Percentiles rank a stretch among this genome's conserved stretches.
phyloP scores from a whole-genome alignment of 2,113 vertebrate species.

The Nothocercus nigrocapillus region DNA sequence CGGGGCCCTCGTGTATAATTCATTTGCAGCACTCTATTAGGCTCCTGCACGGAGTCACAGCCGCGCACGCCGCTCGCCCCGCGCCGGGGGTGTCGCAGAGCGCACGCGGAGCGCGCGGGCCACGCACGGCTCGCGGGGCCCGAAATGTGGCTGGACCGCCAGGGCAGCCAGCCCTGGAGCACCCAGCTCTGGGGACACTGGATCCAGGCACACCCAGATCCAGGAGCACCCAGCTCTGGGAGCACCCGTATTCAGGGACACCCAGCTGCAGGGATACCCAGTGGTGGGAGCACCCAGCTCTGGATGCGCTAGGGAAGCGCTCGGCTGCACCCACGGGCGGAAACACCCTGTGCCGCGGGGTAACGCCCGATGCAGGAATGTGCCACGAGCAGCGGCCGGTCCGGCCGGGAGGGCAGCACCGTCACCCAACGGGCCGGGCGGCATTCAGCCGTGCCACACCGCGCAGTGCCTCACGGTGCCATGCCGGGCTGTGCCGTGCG shows the following conservation, averaged over 20 bases:
- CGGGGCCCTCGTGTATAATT: neutral
- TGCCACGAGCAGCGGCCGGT: rapidly evolving
- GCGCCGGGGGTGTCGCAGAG: neutral
- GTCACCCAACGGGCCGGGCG: rapidly evolving
- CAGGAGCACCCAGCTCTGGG: too few species aligned
- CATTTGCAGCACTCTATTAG: neutral
- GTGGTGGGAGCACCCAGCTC: too few species aligned
- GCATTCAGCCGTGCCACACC: rapidly evolving
- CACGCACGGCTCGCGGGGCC: too few species aligned
- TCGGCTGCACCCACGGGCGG: rapidly evolving
- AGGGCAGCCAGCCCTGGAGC: too few species aligned
- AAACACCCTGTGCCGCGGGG: rapidly evolving
- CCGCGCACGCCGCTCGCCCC: neutral
- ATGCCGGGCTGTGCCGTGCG: too few species aligned
- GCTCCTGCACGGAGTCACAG: neutral
- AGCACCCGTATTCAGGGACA: too few species aligned
- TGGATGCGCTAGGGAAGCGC: rapidly evolving
- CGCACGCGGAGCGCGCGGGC: neutral
- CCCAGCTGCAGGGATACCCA: too few species aligned
- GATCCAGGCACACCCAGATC: neutral
- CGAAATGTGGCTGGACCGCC: too few species aligned
- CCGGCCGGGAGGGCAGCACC: neutral
- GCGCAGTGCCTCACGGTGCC: too few species aligned
- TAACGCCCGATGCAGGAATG: neutral
- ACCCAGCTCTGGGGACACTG: neutral